Evolutionary conservation across 2,888 invertebrate species (phyloP), one percentile per base, ranked within the genome.

Genomic region (Onchidella celtica): DNA sequence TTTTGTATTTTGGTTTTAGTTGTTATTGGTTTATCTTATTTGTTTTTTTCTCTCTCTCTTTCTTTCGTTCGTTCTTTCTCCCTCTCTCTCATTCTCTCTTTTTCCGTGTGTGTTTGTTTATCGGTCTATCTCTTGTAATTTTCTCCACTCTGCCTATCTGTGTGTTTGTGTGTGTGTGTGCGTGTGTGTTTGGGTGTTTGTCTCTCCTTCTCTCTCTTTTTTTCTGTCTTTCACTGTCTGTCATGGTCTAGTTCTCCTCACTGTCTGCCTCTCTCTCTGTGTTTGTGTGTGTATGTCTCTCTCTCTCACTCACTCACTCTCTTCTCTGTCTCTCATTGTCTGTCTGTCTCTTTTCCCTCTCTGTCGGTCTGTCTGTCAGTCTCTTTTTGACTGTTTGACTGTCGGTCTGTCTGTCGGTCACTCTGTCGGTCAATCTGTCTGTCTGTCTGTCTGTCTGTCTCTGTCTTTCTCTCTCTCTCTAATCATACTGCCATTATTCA

Each of bases 261-360:
- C n/a, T 63, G n/a, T 63, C n/a, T n/a, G 9, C 6, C 63, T 17
- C n/a, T 27, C 27, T 27, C 27, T n/a, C 63, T 63, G 21, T 9
- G 9, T 63, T n/a, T 63, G 9, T 27, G 6, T 27, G 21, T n/a
- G 9, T 63, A 9, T 63, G 6, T 27, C 27, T 63, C 27, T 27
- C 27, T 63, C 63, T 63, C n/a, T 27, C 27, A 14, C 63, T 63
- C 63, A 6, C 6, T 27, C 6, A 14, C 63, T 63, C 24, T 63
- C 6, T 27, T 63, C 27, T 63, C 63, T 63, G 9, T 27, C 27
- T n/a, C 11, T n/a, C 27, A 9, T n/a, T n/a, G 14, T 34, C n/a
- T 66, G 9, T 66, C 66, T 66, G 14, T n/a, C n/a, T 66, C 66
- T 66, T 66, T 29, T 34, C 14, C 29, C 66, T 66, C 66, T 66